phyloP scores from a whole-genome alignment of 2,797 vertebrate species.

The Pipistrellus pipistrellus region DNA sequence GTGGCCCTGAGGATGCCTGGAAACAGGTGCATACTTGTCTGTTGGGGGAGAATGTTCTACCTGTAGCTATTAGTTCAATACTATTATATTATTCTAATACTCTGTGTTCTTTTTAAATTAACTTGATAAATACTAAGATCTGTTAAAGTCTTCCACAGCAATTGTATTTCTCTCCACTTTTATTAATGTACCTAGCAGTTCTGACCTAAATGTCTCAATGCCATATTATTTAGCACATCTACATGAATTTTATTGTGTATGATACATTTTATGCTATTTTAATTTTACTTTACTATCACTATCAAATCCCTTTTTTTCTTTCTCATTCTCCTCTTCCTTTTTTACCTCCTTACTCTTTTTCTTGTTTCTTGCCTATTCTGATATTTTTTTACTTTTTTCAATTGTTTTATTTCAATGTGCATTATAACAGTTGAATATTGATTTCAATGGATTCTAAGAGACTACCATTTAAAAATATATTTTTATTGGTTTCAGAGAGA shows the following conservation, averaged over 20 bases:
- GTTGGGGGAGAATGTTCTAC: background rate
- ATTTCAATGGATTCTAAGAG: background rate
- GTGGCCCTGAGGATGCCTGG: background rate
- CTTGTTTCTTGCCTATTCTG: background rate
- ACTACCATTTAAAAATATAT: no score
- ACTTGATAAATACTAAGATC: background rate
- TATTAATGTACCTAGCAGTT: background rate
- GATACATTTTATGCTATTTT: background rate
- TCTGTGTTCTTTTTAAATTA: background rate
- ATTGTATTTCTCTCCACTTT: background rate
- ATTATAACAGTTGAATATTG: background rate
- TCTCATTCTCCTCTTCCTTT: background rate
- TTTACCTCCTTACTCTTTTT: background rate
- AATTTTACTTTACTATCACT: background rate
- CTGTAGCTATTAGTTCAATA: background rate
- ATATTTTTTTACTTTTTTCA: background rate
- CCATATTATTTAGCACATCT: background rate
- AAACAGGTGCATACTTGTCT: background rate
- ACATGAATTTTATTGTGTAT: background rate
- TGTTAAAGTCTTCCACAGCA: background rate
- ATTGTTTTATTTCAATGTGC: background rate
- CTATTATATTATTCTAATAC: slow-evolving; percentile 5
- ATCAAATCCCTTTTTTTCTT: background rate
- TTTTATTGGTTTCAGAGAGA: no score
- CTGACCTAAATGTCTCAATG: background rate